phyloP scores from a whole-genome alignment of 2,888 invertebrate genomes.

The Caenorhabditis becei region DNA sequence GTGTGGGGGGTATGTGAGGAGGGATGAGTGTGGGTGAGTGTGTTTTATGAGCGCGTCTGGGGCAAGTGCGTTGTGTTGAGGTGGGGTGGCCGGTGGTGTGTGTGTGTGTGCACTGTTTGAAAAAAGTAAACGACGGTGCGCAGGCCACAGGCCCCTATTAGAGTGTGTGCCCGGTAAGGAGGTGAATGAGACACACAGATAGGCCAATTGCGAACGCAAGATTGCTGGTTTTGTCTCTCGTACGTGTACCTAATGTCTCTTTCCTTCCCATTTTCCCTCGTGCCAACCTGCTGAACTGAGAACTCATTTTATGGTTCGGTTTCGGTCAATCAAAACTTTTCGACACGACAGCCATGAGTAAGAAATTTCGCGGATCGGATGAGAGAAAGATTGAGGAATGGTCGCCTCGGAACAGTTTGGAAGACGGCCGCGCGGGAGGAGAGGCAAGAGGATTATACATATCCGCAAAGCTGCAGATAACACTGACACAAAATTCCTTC shows the following conservation, averaged over 20 bases:
- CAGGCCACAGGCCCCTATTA: constrained; percentile 30
- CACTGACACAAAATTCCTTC: background rate
- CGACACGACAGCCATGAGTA: background rate
- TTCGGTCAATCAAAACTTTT: constrained; percentile 25
- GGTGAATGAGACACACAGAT: constrained; percentile 18
- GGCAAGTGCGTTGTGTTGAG: constrained; percentile 55
- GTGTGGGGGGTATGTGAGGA: constrained; percentile 52
- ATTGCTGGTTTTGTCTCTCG: constrained; percentile 36
- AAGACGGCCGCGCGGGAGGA: background rate
- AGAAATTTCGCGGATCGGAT: constrained; percentile 4
- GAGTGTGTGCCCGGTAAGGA: constrained; percentile 29
- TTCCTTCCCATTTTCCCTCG: constrained; percentile 3
- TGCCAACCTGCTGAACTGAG: background rate
- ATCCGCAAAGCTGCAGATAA: constrained; percentile 54
- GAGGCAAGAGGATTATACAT: constrained; percentile 34
- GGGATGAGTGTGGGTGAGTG: constrained; percentile 57
- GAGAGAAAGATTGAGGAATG: background rate
- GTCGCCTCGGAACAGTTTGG: constrained; percentile 6
- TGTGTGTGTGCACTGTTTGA: constrained; percentile 55
- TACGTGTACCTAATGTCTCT: constrained; percentile 31
- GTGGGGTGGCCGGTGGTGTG: constrained; percentile 45
- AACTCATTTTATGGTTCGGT: constrained; percentile 20
- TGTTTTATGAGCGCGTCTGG: constrained; percentile 54
- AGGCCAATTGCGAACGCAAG: constrained; percentile 53
- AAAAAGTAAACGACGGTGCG: constrained; percentile 61